Conservation (phyloP, 2,113 vertebrate genomes). For the Dasypus novemcinctus region DNA sequence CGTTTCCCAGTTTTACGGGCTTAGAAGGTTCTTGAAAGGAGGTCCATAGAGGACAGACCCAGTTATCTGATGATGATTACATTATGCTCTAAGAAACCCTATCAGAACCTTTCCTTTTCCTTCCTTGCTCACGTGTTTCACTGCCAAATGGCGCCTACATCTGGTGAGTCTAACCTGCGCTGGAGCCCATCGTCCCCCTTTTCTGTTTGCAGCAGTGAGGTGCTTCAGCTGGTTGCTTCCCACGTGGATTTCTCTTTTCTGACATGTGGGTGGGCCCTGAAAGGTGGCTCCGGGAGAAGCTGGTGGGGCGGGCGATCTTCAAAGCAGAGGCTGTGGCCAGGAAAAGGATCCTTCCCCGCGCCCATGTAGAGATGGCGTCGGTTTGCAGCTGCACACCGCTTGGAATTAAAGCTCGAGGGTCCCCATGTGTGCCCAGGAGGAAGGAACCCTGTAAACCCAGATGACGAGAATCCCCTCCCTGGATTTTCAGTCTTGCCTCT, state of each 20-base stretch:
- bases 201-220: too few species aligned
- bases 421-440: too few species aligned
- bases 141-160: background rate
- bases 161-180: background rate
- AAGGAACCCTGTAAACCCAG: too few species aligned
- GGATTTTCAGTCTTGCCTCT: background rate
- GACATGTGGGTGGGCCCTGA: too few species aligned
- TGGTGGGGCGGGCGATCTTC: background rate
- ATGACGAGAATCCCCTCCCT: too few species aligned
- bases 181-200: background rate
- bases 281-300: background rate
- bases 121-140: background rate
- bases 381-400: accelerated
- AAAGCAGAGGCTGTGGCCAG: background rate
- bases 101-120: background rate
- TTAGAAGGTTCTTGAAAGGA: background rate
- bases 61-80: background rate
- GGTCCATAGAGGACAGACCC: background rate
- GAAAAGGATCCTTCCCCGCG: background rate
- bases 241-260: background rate
- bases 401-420: background rate
- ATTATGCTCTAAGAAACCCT: background rate
- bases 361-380: accelerated
- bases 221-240: background rate
- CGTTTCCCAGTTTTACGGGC: background rate